A percentile compares a stretch with the other conserved stretches of the same genome.
phyloP scores from a whole-genome alignment of 2,113 vertebrate genomes.

The Myxocyprinus asiaticus region DNA sequence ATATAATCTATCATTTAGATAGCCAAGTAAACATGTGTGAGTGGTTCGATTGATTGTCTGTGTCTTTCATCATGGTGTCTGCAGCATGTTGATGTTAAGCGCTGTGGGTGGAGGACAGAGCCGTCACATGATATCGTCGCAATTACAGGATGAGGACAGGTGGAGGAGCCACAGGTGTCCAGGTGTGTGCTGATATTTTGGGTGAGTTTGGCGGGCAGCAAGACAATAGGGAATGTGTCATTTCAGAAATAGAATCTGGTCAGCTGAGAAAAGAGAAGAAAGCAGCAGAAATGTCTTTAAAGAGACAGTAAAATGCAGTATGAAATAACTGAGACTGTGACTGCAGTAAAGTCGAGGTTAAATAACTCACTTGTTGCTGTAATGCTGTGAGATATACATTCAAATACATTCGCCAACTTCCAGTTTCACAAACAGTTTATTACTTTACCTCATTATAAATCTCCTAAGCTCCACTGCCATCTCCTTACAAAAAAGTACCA shows the following conservation, averaged over 20 bases:
- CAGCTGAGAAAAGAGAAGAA: background rate
- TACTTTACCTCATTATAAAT: too few relatives aligned
- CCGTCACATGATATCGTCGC: background rate
- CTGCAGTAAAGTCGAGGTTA: too few relatives aligned
- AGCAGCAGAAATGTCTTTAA: background rate
- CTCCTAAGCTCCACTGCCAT: too few relatives aligned
- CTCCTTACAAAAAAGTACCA: too few relatives aligned
- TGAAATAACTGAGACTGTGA: too few relatives aligned
- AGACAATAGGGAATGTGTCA: background rate
- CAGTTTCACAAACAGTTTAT: too few relatives aligned
- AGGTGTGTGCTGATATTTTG: constrained; percentile 9
- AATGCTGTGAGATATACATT: too few relatives aligned
- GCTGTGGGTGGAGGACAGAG: background rate
- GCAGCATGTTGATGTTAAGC: background rate
- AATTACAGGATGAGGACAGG: background rate
- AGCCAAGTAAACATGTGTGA: background rate
- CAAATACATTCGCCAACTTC: too few relatives aligned
- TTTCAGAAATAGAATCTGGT: background rate
- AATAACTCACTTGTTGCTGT: too few relatives aligned
- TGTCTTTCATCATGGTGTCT: background rate
- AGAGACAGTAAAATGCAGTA: background rate
- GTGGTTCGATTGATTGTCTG: background rate
- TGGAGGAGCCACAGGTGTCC: constrained; percentile 9
- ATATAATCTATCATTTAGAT: too few relatives aligned
- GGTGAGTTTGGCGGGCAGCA: background rate